phyloP scores from a whole-genome alignment of 1,140 invertebrate genomes.

The Ostrea denselamellosa region DNA sequence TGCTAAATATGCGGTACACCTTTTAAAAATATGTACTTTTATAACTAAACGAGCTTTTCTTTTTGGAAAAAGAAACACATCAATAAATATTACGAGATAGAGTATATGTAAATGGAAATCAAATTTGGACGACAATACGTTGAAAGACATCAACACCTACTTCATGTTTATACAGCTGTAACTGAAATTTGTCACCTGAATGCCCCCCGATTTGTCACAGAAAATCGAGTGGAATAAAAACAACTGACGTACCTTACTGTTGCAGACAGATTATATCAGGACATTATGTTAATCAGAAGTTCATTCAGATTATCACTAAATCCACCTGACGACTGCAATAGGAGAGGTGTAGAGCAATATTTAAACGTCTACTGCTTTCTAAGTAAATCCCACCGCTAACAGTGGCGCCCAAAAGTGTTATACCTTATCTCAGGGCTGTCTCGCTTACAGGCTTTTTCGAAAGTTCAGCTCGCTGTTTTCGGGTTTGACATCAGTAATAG shows the following conservation, averaged over 20 bases:
- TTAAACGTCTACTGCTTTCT: conserved; percentile 4
- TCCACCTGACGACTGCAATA: background rate
- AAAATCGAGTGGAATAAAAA: background rate
- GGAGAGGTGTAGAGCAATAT: conserved; percentile 11
- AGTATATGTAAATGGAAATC: no score
- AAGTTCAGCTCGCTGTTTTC: no score
- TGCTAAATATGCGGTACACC: background rate
- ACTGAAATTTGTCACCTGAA: background rate
- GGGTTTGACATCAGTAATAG: no score
- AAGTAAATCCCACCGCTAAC: background rate
- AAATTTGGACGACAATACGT: no score
- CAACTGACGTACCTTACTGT: background rate
- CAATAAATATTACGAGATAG: no score
- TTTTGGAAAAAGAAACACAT: background rate
- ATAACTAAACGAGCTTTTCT: background rate
- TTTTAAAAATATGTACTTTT: background rate
- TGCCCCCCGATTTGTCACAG: background rate
- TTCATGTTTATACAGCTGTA: no score
- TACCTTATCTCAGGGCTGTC: no score
- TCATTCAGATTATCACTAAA: conserved; percentile 29
- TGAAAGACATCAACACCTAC: no score
- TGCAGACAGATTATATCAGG: conserved; percentile 16
- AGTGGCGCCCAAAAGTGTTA: background rate
- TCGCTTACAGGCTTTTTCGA: no score
- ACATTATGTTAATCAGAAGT: conserved; percentile 18